Conservation (phyloP, 2,113 vertebrate species). For the Tautogolabrus adspersus region DNA sequence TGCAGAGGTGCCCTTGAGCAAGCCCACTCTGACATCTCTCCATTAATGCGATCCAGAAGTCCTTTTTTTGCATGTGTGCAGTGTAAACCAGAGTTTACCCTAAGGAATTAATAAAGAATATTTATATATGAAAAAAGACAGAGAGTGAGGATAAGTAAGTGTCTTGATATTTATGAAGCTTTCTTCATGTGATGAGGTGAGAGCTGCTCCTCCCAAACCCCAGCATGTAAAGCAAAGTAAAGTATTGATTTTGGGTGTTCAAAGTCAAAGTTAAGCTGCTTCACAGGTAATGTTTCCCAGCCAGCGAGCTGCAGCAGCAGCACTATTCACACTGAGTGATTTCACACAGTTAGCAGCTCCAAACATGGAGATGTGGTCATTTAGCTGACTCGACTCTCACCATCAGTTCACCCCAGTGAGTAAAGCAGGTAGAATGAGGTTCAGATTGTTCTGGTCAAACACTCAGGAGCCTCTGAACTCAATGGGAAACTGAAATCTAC, state of each 20-base stretch:
- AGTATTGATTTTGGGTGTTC: constrained; percentile 22
- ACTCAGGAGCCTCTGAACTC: background rate
- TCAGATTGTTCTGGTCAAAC: background rate
- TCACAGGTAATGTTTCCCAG: constrained; percentile 34
- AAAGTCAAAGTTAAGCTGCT: constrained; percentile 29
- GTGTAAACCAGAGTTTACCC: too few species aligned
- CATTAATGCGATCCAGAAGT: too few species aligned
- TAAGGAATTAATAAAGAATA: too few species aligned
- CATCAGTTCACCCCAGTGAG: background rate
- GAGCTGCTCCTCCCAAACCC: too few species aligned
- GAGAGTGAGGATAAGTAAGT: too few species aligned
- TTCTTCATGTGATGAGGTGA: too few species aligned
- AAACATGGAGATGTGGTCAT: background rate
- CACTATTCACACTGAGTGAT: constrained; percentile 39
- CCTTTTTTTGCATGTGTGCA: too few species aligned
- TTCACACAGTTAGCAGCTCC: constrained; percentile 46
- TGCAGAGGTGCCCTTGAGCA: too few species aligned
- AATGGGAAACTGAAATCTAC: background rate
- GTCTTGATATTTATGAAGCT: too few species aligned
- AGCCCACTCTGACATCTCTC: too few species aligned
- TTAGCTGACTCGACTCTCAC: constrained; percentile 24
- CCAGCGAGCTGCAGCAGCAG: constrained; percentile 36
- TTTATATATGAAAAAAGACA: too few species aligned
- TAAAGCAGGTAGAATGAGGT: background rate
- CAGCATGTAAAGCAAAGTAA: constrained; percentile 2